A percentile compares a stretch with the other conserved stretches of the same genome.
phyloP scores from a whole-genome alignment of 2,113 vertebrate genomes.

The Thunnus maccoyii region DNA sequence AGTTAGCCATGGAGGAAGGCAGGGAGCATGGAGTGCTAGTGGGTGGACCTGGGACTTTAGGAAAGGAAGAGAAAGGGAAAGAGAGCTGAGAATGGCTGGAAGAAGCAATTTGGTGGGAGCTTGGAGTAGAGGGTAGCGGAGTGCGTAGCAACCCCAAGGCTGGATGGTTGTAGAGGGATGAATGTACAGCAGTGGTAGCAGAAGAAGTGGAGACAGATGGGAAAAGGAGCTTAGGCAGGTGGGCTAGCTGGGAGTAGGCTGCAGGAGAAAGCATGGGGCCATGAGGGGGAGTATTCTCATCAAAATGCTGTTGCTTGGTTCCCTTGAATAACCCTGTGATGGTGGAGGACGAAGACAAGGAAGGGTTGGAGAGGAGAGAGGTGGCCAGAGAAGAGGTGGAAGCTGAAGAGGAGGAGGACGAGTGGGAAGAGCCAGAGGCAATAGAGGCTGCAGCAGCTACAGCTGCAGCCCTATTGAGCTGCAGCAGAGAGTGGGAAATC shows the following conservation, averaged over 20 bases:
- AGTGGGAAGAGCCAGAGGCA: constrained; percentile 70
- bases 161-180: constrained; percentile 80
- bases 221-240: constrained; percentile 86
- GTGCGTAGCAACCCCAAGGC: constrained; percentile 77
- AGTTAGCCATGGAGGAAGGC: constrained; percentile 66
- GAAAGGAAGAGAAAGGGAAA: constrained; percentile 81
- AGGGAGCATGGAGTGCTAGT: constrained; percentile 61
- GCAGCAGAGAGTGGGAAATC: constrained; percentile 87
- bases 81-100: constrained; percentile 76
- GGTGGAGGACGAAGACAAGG: constrained; percentile 84
- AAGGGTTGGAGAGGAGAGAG: constrained; percentile 82
- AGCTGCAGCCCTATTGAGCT: constrained; percentile 85
- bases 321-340: constrained; percentile 84
- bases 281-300: constrained; percentile 87
- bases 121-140: constrained; percentile 67
- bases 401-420: constrained; percentile 74
- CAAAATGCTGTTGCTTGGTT: constrained; percentile 84
- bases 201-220: constrained; percentile 82
- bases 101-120: constrained; percentile 74
- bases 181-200: constrained; percentile 76
- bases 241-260: constrained; percentile 84
- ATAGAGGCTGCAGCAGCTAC: constrained; percentile 81
- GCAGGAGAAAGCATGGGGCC: constrained; percentile 82
- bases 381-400: constrained; percentile 84
- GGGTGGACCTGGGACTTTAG: constrained; percentile 82